Conservation (phyloP, 2,888 invertebrate genomes). For the Parapristionchus giblindavisi region DNA sequence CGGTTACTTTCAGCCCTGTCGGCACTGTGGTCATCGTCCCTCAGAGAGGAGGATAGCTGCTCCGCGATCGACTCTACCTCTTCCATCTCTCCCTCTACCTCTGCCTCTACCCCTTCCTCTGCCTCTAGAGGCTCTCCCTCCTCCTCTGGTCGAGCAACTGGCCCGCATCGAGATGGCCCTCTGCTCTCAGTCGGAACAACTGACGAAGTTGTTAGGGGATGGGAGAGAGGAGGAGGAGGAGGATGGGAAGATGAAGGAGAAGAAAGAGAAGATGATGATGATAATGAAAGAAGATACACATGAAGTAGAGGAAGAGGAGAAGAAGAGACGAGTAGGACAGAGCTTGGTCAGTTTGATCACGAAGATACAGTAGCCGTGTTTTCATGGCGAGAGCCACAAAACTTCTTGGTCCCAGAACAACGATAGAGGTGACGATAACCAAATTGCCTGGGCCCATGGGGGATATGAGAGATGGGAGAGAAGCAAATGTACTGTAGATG, state of each 20-base stretch:
- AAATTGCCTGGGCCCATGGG: too few relatives aligned
- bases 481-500: too few relatives aligned
- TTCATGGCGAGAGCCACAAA: too few relatives aligned
- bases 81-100: slow-evolving; percentile 38
- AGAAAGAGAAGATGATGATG: slow-evolving; percentile 23
- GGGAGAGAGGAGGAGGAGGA: slow-evolving; percentile 33
- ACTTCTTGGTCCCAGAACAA: too few relatives aligned
- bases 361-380: too few relatives aligned
- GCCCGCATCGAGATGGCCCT: slow-evolving; percentile 38
- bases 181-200: slow-evolving; percentile 12
- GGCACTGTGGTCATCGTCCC: slow-evolving; percentile 2
- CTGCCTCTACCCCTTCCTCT: slow-evolving; percentile 32
- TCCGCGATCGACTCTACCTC: slow-evolving; percentile 41
- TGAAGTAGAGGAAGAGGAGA: slow-evolving; percentile 4
- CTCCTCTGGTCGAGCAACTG: slow-evolving; percentile 39
- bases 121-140: slow-evolving; percentile 30
- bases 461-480: background rate
- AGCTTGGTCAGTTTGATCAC: too few relatives aligned
- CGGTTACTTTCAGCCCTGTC: slow-evolving; percentile 18
- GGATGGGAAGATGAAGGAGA: background rate
- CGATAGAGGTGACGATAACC: too few relatives aligned
- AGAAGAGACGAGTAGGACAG: slow-evolving; percentile 9
- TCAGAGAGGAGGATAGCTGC: slow-evolving; percentile 4
- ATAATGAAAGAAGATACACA: background rate
- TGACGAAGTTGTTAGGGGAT: slow-evolving; percentile 36